Conservation (phyloP, 2,797 vertebrate species). For the Microctenopoma lineatum region DNA sequence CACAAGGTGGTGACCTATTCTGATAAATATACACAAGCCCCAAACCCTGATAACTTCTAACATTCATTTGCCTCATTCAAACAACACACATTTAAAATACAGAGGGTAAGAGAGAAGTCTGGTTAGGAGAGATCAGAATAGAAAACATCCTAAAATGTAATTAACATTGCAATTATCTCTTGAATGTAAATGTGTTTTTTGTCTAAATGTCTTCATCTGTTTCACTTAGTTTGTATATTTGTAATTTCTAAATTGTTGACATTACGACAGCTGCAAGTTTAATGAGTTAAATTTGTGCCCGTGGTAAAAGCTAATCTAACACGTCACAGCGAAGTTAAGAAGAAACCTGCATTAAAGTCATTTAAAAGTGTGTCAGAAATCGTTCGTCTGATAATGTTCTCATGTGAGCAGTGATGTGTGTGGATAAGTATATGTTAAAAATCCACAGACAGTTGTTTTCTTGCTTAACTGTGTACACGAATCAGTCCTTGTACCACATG, state of each 20-base stretch:
- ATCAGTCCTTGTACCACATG: conserved; percentile 19
- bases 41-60: not conserved
- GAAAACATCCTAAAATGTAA: too few species aligned
- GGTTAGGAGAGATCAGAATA: too few species aligned
- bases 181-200: too few species aligned
- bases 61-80: not conserved
- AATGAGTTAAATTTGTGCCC: too few species aligned
- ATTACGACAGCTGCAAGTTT: too few species aligned
- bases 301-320: too few species aligned
- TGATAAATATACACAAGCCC: not conserved
- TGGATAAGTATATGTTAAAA: conserved; percentile 21
- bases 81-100: not conserved
- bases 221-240: too few species aligned
- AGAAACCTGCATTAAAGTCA: too few species aligned
- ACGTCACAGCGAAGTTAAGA: too few species aligned
- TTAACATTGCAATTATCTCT: too few species aligned
- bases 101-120: not conserved
- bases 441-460: conserved; percentile 39
- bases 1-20: conserved; percentile 40
- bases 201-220: too few species aligned
- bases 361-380: not conserved
- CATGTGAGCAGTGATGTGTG: not conserved
- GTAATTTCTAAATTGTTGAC: too few species aligned
- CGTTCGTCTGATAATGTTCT: not conserved
- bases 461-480: conserved; percentile 32